phyloP scores from a whole-genome alignment of 2,113 vertebrate genomes.

The Etheostoma cragini region DNA sequence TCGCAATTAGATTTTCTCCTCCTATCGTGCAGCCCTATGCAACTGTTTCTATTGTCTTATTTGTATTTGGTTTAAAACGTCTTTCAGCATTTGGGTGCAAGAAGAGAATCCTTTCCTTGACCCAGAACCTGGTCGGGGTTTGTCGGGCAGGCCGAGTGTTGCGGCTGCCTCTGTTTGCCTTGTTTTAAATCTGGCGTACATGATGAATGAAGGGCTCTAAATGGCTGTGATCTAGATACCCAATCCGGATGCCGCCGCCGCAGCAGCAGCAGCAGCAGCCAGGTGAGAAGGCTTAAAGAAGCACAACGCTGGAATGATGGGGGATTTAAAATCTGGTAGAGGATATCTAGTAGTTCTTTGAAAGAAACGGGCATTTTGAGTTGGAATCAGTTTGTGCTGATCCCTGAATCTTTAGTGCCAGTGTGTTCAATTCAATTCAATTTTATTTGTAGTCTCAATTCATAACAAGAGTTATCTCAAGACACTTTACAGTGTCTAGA shows the following conservation, averaged over 20 bases:
- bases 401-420: too few species aligned
- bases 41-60: not conserved
- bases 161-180: slow-evolving; percentile 52
- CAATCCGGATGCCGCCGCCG: slow-evolving; percentile 34
- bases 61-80: slow-evolving; percentile 4
- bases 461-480: too few species aligned
- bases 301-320: not conserved
- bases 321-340: not conserved
- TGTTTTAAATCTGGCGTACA: slow-evolving; percentile 51
- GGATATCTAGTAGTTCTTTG: not conserved
- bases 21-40: too few species aligned
- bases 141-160: slow-evolving; percentile 19
- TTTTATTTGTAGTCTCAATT: too few species aligned
- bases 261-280: slow-evolving; percentile 9
- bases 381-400: not conserved
- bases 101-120: slow-evolving; percentile 60
- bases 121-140: slow-evolving; percentile 51
- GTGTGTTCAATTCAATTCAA: too few species aligned
- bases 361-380: not conserved
- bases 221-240: slow-evolving; percentile 72
- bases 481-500: too few species aligned
- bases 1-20: too few species aligned
- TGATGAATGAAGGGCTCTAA: slow-evolving; percentile 73
- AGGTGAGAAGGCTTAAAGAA: slow-evolving; percentile 32
- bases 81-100: slow-evolving; percentile 19